A percentile compares a stretch with the other conserved stretches of the same genome.
These are phyloP conservation scores for Channa striata DNA, from an alignment of 2,797 vertebrate genomes.

Conservation along the genomic window DNA sequence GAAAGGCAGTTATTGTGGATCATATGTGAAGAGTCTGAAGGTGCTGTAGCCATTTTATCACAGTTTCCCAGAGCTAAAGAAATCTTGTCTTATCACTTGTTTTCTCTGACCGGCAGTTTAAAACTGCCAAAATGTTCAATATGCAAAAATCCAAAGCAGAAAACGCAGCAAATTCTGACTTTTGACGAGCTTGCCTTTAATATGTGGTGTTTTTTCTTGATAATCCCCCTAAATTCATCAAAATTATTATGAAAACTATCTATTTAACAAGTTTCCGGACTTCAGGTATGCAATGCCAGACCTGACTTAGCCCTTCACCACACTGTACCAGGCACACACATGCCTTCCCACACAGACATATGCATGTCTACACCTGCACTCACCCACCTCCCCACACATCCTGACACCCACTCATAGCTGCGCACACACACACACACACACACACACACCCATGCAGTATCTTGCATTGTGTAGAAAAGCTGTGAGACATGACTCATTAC, in stretches of 20 bases:
- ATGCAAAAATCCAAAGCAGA: not conserved
- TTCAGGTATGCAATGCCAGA: slow-evolving; percentile 54
- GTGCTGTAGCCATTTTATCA: too few species aligned
- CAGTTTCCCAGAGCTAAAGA: not conserved
- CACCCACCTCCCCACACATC: slow-evolving; percentile 54
- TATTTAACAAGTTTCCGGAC: slow-evolving; percentile 5
- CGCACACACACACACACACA: slow-evolving; percentile 11
- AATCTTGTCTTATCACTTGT: not conserved
- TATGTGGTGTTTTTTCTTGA: not conserved
- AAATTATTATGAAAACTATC: not conserved
- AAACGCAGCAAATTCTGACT: not conserved
- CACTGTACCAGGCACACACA: slow-evolving; percentile 48
- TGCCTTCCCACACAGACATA: slow-evolving; percentile 52
- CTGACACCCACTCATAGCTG: slow-evolving; percentile 49
- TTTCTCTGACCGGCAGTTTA: not conserved
- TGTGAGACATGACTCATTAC: slow-evolving; percentile 73
- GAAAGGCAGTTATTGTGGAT: too few species aligned
- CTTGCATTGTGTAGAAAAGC: slow-evolving; percentile 56
- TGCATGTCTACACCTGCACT: slow-evolving; percentile 59
- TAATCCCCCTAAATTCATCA: not conserved
- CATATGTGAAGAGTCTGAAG: not conserved
- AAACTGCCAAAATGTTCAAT: not conserved
- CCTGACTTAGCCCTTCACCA: slow-evolving; percentile 57
- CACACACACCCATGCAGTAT: slow-evolving; percentile 42
- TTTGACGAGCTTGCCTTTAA: not conserved